Percentiles rank a stretch among this genome's conserved stretches.
Conservation (phyloP, 2,888 invertebrate species). For the Stenurella melanura region DNA sequence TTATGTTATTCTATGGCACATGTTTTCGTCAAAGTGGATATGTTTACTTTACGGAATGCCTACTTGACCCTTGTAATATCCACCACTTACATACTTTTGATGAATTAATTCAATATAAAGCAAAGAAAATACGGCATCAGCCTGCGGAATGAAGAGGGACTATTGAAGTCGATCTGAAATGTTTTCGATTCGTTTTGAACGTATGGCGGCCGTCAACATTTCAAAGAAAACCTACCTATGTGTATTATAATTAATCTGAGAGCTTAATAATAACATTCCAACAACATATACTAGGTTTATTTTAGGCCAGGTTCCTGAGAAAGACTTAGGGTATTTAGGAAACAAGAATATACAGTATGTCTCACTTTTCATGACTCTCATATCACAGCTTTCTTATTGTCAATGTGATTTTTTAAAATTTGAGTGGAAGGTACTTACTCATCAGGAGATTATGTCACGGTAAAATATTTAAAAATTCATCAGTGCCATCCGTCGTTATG, state of each 20-base stretch:
- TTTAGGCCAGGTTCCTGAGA: no score
- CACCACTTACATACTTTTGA: conserved; percentile 1
- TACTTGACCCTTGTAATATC: neutral
- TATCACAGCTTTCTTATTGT: no score
- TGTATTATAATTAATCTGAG: neutral
- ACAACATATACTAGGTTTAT: neutral
- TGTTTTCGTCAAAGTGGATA: neutral
- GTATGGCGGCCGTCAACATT: neutral
- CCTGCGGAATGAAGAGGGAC: neutral
- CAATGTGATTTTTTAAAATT: no score
- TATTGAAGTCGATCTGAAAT: neutral
- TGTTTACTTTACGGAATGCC: neutral
- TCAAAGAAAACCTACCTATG: neutral
- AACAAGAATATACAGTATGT: neutral
- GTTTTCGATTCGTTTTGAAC: neutral
- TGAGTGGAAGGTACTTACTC: no score
- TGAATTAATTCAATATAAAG: neutral
- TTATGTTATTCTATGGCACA: neutral
- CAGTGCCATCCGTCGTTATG: no score
- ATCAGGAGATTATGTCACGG: no score
- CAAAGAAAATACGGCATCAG: conserved; percentile 1
- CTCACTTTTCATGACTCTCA: no score
- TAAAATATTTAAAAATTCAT: no score
- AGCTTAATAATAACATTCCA: conserved; percentile 2
- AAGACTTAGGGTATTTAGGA: no score